These are phyloP conservation scores for Spisula subtruncata DNA, from an alignment of 2,888 invertebrate genomes.

Conservation along the genomic window DNA sequence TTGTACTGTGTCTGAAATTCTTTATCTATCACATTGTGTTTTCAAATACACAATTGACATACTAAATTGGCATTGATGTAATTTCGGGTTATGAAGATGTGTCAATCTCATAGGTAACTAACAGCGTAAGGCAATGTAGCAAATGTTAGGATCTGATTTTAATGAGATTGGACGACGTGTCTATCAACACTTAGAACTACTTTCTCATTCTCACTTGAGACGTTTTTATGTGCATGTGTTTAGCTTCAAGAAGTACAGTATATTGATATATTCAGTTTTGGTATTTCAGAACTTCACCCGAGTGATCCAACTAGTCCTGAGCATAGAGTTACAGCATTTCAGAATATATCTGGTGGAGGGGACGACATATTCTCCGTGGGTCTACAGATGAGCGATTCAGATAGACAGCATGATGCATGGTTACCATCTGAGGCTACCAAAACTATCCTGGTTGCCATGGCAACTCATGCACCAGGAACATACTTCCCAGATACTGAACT, in stretches of 20 bases:
- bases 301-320: slow-evolving; percentile 58
- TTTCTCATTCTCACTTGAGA: no score
- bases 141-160: no score
- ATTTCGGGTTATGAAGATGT: no score
- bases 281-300: slow-evolving; percentile 25
- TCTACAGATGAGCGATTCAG: slow-evolving; percentile 85
- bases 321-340: slow-evolving; percentile 60
- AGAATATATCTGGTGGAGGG: slow-evolving; percentile 52
- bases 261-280: neutral
- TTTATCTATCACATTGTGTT: no score
- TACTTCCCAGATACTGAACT: slow-evolving; percentile 92
- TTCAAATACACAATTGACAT: no score
- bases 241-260: neutral
- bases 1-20: no score
- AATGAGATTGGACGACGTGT: no score
- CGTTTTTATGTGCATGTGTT: neutral
- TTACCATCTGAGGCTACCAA: slow-evolving; percentile 93
- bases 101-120: no score
- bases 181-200: no score
- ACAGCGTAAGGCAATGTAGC: no score
- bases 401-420: slow-evolving; percentile 90
- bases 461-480: slow-evolving; percentile 91
- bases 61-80: no score
- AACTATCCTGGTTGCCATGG: slow-evolving; percentile 89
- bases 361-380: slow-evolving; percentile 83